Percentiles rank a stretch among this genome's conserved stretches.
These are phyloP conservation scores for Danaus chrysippus DNA, from an alignment of 2,888 invertebrate genomes.

Conservation along the genomic window DNA sequence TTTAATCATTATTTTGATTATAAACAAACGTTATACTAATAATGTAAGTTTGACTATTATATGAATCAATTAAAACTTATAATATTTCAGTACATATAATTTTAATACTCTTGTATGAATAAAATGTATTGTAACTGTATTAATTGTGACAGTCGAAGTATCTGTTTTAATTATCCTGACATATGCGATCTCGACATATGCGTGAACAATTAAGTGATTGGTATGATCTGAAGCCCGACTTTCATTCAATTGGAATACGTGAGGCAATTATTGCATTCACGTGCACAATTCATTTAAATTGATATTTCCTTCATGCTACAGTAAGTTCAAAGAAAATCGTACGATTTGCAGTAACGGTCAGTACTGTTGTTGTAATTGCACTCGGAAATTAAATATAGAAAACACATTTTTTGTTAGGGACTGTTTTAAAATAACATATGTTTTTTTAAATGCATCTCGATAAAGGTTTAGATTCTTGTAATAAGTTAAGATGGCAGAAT, in stretches of 20 bases:
- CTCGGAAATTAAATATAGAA: too few relatives aligned
- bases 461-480: too few relatives aligned
- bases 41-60: too few relatives aligned
- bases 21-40: not conserved
- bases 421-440: not conserved
- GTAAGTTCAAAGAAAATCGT: slow-evolving; percentile 26
- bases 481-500: slow-evolving; percentile 6
- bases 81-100: too few relatives aligned
- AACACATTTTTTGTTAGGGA: slow-evolving; percentile 8
- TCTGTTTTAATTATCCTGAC: slow-evolving; percentile 28
- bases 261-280: slow-evolving; percentile 35
- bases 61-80: too few relatives aligned
- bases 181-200: slow-evolving; percentile 15
- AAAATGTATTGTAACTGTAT: too few relatives aligned
- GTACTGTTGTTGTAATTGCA: not conserved
- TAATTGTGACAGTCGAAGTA: too few relatives aligned
- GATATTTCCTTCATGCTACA: slow-evolving; percentile 27
- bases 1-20: not conserved
- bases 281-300: slow-evolving; percentile 23
- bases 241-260: slow-evolving; percentile 34
- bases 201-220: slow-evolving; percentile 35
- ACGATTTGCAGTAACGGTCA: slow-evolving; percentile 12
- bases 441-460: too few relatives aligned
- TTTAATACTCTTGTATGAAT: too few relatives aligned
- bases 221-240: slow-evolving; percentile 33